phyloP scores from a whole-genome alignment of 2,113 vertebrate genomes.

The Pseudorhombus dupliciocellatus region DNA sequence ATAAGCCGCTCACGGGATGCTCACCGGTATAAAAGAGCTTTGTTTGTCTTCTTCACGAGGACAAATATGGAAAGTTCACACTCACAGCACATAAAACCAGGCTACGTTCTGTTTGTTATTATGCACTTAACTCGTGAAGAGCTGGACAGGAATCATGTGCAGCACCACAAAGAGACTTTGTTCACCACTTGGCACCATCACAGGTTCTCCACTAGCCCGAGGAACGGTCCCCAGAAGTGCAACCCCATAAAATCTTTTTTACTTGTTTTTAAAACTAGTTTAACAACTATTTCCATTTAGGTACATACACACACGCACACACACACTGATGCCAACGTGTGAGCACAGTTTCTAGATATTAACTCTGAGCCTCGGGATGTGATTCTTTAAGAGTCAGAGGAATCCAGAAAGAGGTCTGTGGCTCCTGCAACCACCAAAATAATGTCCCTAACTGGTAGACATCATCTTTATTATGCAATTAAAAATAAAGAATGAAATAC shows the following conservation, averaged over 20 bases:
- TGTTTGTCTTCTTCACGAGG: slow-evolving; percentile 2
- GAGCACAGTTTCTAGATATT: neutral
- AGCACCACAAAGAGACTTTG: slow-evolving; percentile 60
- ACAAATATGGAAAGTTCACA: slow-evolving; percentile 39
- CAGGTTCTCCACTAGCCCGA: slow-evolving; percentile 21
- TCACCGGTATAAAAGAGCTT: neutral
- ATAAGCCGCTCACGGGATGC: slow-evolving; percentile 18
- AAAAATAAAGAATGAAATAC: neutral
- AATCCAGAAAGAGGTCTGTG: slow-evolving; percentile 7
- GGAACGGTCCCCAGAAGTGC: slow-evolving; percentile 19
- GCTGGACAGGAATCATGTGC: slow-evolving; percentile 24
- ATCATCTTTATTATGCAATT: no score
- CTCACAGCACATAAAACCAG: slow-evolving; percentile 14
- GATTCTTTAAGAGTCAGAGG: neutral
- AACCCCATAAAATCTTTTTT: slow-evolving; percentile 38
- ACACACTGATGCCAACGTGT: slow-evolving; percentile 6
- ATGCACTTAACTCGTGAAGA: slow-evolving; percentile 10
- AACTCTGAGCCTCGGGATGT: neutral
- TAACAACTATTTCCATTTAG: slow-evolving; percentile 5
- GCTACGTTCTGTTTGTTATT: slow-evolving; percentile 32
- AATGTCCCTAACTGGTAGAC: slow-evolving; percentile 1
- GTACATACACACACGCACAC: neutral
- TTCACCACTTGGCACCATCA: slow-evolving; percentile 48
- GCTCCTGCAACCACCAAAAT: slow-evolving; percentile 17
- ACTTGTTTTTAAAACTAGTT: slow-evolving; percentile 33